A percentile compares a stretch with the other conserved stretches of the same genome.
Conservation (phyloP, 1,140 invertebrate genomes). For the Asbolus verrucosus region DNA sequence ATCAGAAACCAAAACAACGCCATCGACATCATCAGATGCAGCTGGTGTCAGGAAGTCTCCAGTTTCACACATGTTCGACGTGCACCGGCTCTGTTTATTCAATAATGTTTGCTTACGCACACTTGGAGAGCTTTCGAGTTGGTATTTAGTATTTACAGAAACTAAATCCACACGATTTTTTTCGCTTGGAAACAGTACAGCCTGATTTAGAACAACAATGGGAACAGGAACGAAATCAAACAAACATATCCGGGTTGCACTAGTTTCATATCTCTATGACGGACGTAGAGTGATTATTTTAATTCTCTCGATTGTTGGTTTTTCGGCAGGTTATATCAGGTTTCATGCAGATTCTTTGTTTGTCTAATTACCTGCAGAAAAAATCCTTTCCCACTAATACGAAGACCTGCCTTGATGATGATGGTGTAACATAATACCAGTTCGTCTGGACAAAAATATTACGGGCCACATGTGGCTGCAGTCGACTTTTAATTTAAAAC, state of each 20-base stretch:
- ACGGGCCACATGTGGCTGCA: constrained; percentile 39
- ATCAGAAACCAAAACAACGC: constrained; percentile 48
- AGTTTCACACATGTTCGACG: constrained; percentile 51
- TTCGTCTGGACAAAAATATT: neutral
- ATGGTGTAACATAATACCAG: constrained; percentile 15
- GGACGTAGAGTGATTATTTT: no score
- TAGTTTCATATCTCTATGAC: constrained; percentile 40
- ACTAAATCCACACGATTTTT: constrained; percentile 6
- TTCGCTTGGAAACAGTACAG: constrained; percentile 40
- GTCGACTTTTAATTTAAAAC: constrained; percentile 45
- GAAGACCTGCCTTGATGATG: no score
- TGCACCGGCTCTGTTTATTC: constrained; percentile 41
- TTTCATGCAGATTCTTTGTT: no score
- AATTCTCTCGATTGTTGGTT: constrained; percentile 3
- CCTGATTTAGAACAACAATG: constrained; percentile 39
- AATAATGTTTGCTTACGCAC: constrained; percentile 39
- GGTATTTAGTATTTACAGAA: neutral
- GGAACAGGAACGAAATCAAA: constrained; percentile 30
- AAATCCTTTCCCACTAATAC: constrained; percentile 11
- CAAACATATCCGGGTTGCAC: constrained; percentile 34
- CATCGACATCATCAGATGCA: constrained; percentile 40
- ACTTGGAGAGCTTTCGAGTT: neutral
- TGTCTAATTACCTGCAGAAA: constrained; percentile 2
- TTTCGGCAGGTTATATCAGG: neutral
- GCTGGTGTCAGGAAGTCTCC: constrained; percentile 55